Evolutionary conservation across 2,797 vertebrate genomes (phyloP), one percentile per base, ranked within the genome.

Genomic region (Catharus ustulatus): DNA sequence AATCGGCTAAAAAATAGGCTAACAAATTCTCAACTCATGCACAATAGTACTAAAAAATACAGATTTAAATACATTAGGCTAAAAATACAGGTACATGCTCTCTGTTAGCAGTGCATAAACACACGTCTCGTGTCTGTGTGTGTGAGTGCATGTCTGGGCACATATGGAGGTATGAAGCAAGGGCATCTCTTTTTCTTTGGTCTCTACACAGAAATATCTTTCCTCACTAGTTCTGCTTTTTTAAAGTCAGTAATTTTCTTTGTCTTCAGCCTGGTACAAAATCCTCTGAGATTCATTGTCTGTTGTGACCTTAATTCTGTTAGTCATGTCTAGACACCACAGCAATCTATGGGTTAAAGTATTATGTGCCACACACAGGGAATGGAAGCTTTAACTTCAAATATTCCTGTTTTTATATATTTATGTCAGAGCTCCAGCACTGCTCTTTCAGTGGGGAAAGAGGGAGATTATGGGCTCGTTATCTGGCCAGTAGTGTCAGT

Each of bases 271-370:
- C 23, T 3, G 15, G 12, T 21, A 48, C 16, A 73, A 92, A 87
- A 69, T 89, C 73, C 40, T 76, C 49, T 34, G 74, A 91, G 66
- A 94, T 68, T 63, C 45, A 46, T 77, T 87, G 67, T 67, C 73
- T 45, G 18, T 58, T 54, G 29, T 89, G 94, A 89, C 87, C 84
- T 90, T 94, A 92, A 95, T 93, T 94, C 80, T 91, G 46, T 62
- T 72, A 92, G 81, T 43, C 74, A 32, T 49, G 75, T 69, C 69
- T 68, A 76, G 69, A 64, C 74, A 89, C 15, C 6, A 11, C 15
- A 80, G 48, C 58, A 89, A 27, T 81, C 52, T 87, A 67, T 43
- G 78, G 49, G 76, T 58, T 73, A 54, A 93, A 89, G 40, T 68
- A 62, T 80, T 67, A 88, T 58, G 29, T 19, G 82, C 51, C 2